Evolutionary conservation across 2,797 vertebrate genomes (phyloP), one percentile per base, ranked within the genome.

Genomic region (Sebastes glaucus): DNA sequence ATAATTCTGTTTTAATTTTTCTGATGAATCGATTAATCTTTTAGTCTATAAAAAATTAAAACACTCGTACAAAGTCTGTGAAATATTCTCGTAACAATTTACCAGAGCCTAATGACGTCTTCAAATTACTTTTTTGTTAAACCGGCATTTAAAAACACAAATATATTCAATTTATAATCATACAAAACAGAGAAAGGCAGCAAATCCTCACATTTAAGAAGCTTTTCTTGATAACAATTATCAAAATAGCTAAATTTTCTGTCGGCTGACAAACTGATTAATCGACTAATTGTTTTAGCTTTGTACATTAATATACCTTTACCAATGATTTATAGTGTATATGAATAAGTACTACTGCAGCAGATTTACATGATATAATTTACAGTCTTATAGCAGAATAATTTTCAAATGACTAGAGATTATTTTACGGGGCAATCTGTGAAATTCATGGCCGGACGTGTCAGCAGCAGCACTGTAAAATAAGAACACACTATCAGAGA

Each of bases 401-500:
- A 72, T 82, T 70, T 61, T 71, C 33, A 65, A 80, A 81, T 65
- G 23, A 53, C 20, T 79, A 67, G 74, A 27, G 52, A 82, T 78
- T 30, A 83, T 81, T 46, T 81, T 71, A 73, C 62, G 5, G 14
- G 30, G n/a, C 57, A n/a, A 69, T 62, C 32, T 60, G 59, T 52
- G 75, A 66, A 66, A 86, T 61, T 81, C 52, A 67, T 32, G 57
- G 10, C 65, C 11, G 35, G 80, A 77, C 49, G 72, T 68, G 71
- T 71, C 66, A 6, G 74, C 80, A 60, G 73, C 63, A 7, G 80
- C 63, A 7, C 84, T 92, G 88, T 42, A 27, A 52, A 65, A 83
- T 67, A 74, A 30, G 73, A 61, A 72, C 65, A 75, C 11, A 4
- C 32, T 13, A 74, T 87, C 71, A 87, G 75, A 65, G 71, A 82